Percentiles rank a stretch among this genome's conserved stretches.
These are phyloP conservation scores for Dolichopus griseipennis DNA, from an alignment of 2,888 invertebrate species.

Conservation along the genomic window DNA sequence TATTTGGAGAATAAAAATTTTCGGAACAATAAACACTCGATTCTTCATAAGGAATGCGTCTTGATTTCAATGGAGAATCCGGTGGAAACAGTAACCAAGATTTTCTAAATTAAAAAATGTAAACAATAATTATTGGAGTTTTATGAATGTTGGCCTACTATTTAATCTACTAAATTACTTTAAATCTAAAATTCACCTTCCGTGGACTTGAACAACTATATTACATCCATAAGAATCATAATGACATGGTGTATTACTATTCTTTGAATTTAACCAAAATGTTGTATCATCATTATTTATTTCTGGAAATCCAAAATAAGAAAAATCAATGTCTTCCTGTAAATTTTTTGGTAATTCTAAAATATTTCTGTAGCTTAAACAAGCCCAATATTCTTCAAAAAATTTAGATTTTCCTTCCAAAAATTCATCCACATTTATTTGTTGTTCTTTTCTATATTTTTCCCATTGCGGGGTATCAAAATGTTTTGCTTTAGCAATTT, in stretches of 20 bases:
- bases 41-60: slow-evolving; percentile 91
- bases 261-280: slow-evolving; percentile 78
- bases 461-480: slow-evolving; percentile 69
- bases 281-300: slow-evolving; percentile 64
- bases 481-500: slow-evolving; percentile 26
- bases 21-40: slow-evolving; percentile 84
- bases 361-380: slow-evolving; percentile 34
- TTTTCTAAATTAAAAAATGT: slow-evolving; percentile 55
- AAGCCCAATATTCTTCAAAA: slow-evolving; percentile 37
- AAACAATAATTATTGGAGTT: background rate
- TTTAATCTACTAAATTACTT: too few species aligned
- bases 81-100: slow-evolving; percentile 89
- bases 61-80: slow-evolving; percentile 60
- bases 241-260: slow-evolving; percentile 90
- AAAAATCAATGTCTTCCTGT: slow-evolving; percentile 52
- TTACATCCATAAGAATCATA: slow-evolving; percentile 92
- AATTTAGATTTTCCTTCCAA: slow-evolving; percentile 44
- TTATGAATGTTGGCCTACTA: too few species aligned
- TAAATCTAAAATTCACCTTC: slow-evolving; percentile 50
- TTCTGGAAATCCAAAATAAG: slow-evolving; percentile 60
- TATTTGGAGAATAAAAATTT: slow-evolving; percentile 63
- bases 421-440: slow-evolving; percentile 58
- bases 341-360: slow-evolving; percentile 30
- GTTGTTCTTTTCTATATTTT: slow-evolving; percentile 51
- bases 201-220: slow-evolving; percentile 79